These are phyloP conservation scores for Thaumetopoea pityocampa DNA, from an alignment of 1,140 invertebrate genomes.

Conservation along the genomic window DNA sequence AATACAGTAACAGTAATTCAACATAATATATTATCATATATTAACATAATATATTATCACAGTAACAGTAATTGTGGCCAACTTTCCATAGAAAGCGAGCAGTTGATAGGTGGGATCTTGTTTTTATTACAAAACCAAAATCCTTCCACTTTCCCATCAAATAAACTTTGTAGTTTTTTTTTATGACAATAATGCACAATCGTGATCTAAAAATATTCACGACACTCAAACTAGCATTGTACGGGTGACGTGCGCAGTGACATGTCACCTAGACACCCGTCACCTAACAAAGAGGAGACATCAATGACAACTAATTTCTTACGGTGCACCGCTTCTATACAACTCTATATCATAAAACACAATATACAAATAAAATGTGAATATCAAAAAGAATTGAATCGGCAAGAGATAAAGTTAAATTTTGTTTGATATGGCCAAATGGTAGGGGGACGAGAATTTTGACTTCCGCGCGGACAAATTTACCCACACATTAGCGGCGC, in stretches of 20 bases:
- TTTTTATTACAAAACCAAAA: no score
- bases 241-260: slow-evolving; percentile 28
- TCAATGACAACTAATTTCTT: slow-evolving; percentile 65
- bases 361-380: slow-evolving; percentile 10
- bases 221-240: no score
- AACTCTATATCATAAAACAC: slow-evolving; percentile 32
- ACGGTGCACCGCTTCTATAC: slow-evolving; percentile 50
- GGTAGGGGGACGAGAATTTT: slow-evolving; percentile 43
- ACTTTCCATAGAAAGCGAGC: no score
- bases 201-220: no score
- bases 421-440: slow-evolving; percentile 3
- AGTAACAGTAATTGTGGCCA: no score
- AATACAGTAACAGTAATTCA: no score
- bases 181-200: no score
- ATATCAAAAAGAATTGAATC: slow-evolving; percentile 10
- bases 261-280: slow-evolving; percentile 37
- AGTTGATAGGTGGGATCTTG: no score
- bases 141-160: no score
- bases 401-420: slow-evolving; percentile 8
- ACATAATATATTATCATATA: no score
- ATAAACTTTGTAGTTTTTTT: no score
- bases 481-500: slow-evolving; percentile 66
- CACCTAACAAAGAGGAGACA: slow-evolving; percentile 33
- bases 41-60: no score
- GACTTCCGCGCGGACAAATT: slow-evolving; percentile 57